Conservation (phyloP, 2,888 invertebrate species). For the Diadegma fenestrale region DNA sequence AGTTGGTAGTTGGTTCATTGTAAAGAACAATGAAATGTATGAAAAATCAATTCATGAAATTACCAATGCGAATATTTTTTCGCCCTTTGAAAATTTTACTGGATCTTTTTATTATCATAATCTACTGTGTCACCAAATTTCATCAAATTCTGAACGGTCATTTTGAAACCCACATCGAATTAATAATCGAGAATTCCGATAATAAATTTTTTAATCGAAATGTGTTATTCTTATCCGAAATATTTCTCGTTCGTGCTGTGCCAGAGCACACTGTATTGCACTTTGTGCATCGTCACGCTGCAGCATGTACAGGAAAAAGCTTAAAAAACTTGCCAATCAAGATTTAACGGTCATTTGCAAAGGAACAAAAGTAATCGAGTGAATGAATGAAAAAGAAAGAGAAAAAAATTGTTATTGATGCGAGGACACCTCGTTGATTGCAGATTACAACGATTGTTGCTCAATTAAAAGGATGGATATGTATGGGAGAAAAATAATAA, state of each 20-base stretch:
- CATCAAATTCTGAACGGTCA: too few species aligned
- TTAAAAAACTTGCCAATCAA: neutral
- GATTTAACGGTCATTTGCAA: neutral
- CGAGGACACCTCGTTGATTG: conserved; percentile 42
- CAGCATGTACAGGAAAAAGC: neutral
- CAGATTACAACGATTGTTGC: conserved; percentile 12
- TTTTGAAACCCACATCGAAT: neutral
- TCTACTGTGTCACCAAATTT: too few species aligned
- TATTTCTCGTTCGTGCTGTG: neutral
- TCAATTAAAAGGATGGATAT: conserved; percentile 17
- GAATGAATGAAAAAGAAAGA: neutral
- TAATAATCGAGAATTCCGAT: neutral
- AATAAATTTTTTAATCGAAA: neutral
- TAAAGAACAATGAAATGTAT: too few species aligned
- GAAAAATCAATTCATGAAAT: too few species aligned
- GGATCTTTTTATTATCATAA: too few species aligned
- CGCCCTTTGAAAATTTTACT: too few species aligned
- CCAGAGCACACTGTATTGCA: neutral
- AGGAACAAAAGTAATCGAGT: neutral
- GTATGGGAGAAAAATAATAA: conserved; percentile 9
- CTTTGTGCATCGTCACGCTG: neutral
- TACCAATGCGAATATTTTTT: too few species aligned
- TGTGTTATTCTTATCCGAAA: neutral
- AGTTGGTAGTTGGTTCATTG: too few species aligned
- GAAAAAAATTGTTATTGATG: neutral